Evolutionary conservation across 2,888 invertebrate genomes (phyloP).

Genomic region (Bruchidius siliquastri): DNA sequence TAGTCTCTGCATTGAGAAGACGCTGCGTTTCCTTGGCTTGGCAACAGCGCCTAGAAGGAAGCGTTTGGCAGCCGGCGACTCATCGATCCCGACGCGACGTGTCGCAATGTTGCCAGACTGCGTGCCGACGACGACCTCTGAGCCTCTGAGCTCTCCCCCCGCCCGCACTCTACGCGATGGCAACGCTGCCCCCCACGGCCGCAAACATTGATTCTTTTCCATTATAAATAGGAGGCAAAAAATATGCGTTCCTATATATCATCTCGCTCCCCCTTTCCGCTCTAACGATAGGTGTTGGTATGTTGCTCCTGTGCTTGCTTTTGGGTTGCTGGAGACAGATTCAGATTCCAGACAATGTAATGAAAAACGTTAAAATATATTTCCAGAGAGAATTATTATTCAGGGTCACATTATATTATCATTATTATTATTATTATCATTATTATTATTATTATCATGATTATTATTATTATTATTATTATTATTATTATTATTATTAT

Average conservation of each 20-base stretch:
- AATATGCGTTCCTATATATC: slow-evolving; percentile 49
- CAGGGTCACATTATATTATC: too few relatives aligned
- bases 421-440: too few relatives aligned
- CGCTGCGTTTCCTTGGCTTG: slow-evolving; percentile 9
- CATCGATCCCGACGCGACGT: slow-evolving; percentile 34
- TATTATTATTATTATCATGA: too few relatives aligned
- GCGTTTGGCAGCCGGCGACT: slow-evolving; percentile 8
- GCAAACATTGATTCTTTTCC: slow-evolving; percentile 48
- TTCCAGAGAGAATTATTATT: too few relatives aligned
- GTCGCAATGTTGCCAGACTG: slow-evolving; percentile 34
- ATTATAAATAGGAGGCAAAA: slow-evolving; percentile 50
- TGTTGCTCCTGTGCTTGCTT: not conserved
- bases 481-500: too few relatives aligned
- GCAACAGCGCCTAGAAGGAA: slow-evolving; percentile 8
- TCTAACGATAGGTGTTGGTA: not conserved
- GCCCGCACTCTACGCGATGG: slow-evolving; percentile 5
- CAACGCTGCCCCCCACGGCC: slow-evolving; percentile 33
- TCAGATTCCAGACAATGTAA: not conserved
- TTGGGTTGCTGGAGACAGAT: not conserved
- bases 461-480: too few relatives aligned
- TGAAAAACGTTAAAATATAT: too few relatives aligned
- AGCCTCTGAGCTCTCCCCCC: not conserved
- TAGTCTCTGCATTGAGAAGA: not conserved
- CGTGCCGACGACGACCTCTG: slow-evolving; percentile 5
- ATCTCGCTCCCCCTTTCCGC: slow-evolving; percentile 34